Percentiles rank a stretch among this genome's conserved stretches.
These are phyloP conservation scores for Ranitomeya imitator DNA, from an alignment of 2,113 vertebrate species.

Conservation along the genomic window DNA sequence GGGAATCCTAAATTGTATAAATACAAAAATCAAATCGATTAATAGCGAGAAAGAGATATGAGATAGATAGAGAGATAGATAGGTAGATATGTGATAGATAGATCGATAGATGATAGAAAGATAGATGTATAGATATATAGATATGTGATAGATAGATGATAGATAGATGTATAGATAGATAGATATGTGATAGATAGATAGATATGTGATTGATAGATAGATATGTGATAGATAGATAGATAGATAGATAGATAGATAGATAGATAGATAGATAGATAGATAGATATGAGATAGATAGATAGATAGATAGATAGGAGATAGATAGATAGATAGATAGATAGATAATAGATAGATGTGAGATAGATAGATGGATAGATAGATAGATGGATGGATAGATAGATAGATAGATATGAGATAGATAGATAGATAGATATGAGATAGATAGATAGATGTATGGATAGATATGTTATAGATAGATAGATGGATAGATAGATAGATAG, in stretches of 20 bases:
- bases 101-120: too few species aligned
- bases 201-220: neutral
- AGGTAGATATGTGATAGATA: too few species aligned
- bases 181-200: neutral
- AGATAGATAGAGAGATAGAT: neutral
- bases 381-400: neutral
- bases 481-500: neutral
- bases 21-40: neutral
- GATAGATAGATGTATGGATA: neutral
- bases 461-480: neutral
- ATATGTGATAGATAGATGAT: too few species aligned
- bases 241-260: too few species aligned
- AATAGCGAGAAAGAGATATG: neutral
- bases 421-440: neutral
- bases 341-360: neutral
- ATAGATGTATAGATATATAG: neutral
- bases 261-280: neutral
- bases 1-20: neutral
- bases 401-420: constrained; percentile 3
- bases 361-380: neutral
- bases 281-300: neutral
- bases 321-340: neutral
- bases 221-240: neutral
- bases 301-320: neutral
- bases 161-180: neutral